A percentile compares a stretch with the other conserved stretches of the same genome.
Conservation (phyloP, 2,888 invertebrate species). For the Cheilosia urbana region DNA sequence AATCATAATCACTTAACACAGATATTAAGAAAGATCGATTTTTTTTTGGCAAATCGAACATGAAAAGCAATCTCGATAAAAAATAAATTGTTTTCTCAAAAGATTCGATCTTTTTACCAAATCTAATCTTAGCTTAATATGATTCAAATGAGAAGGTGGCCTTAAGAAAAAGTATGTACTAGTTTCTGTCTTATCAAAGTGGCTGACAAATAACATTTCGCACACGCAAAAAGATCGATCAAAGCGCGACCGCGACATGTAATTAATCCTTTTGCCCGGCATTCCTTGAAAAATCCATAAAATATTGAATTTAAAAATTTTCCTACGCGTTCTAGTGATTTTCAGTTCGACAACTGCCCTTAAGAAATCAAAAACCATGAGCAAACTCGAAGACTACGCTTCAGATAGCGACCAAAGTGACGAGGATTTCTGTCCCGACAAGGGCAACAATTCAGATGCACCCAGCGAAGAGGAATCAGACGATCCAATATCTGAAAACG, state of each 20-base stretch:
- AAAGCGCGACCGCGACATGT: constrained; percentile 22
- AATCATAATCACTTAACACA: no score
- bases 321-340: background rate
- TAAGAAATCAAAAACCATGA: constrained; percentile 76
- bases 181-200: background rate
- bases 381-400: constrained; percentile 84
- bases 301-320: constrained; percentile 9
- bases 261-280: constrained; percentile 39
- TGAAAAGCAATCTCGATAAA: no score
- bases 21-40: no score
- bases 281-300: constrained; percentile 67
- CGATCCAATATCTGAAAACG: constrained; percentile 85
- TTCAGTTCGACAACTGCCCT: background rate
- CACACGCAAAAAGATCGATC: constrained; percentile 10
- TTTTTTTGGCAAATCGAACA: no score
- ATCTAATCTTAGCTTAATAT: background rate
- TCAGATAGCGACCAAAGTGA: constrained; percentile 91
- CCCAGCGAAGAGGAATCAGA: constrained; percentile 86
- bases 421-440: constrained; percentile 90
- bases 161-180: constrained; percentile 22
- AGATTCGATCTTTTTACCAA: no score
- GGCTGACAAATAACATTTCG: constrained; percentile 22
- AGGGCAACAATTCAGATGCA: constrained; percentile 82
- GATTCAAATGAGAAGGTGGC: background rate
- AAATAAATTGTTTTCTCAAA: no score